Base-by-base conservation (phyloP, 1,140 invertebrate genomes). In the Bombus picipes region DNA sequence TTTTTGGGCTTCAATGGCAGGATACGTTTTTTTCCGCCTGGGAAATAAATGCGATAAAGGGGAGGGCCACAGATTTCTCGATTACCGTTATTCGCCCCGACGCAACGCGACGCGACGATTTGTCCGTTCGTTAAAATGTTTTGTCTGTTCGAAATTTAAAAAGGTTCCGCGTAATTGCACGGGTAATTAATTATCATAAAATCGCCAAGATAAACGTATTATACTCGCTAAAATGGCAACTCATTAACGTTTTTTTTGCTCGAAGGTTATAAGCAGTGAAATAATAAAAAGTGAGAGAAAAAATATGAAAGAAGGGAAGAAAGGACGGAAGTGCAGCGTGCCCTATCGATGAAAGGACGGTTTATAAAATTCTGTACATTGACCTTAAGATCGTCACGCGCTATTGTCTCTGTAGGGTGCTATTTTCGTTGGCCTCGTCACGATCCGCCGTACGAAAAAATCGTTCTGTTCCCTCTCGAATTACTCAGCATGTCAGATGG, bases 391-490 rank as follows among this genome's bases (percentile, higher is more conserved):
- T 78, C 87, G 87, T 88, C 75, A 85, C 87, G 80, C 87, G 83
- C 71, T 78, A 89, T 89, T 89, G 88, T 89, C 83, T 86, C 34
- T 18, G 57, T 47, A 77, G 57, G 59, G 34, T 75, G 83, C 75
- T 86, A 89, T 89, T 88, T 89, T 89, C 78, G 79, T 77, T 70
- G 57, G 74, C 79, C 39, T 80, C 88, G 78, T 89, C 87, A 86
- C 75, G 87, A 86, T 86, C 70, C 88, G 75, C 34, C 53, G 70
- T 89, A 89, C 87, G 77, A 89, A 88, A 89, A 88, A 68, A 88
- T 89, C 79, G 83, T 47, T 89, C 70, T 62, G 75, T 86, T 89
- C 87, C 83, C 57, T 82, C 62, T 75, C 47, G 70, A 73, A 89
- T 86, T 75, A 88, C 79, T 37, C 34, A 22, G 53, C 87, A 59